These are phyloP conservation scores for Hoplodrina blanda DNA, from an alignment of 2,888 invertebrate genomes.

Conservation along the genomic window DNA sequence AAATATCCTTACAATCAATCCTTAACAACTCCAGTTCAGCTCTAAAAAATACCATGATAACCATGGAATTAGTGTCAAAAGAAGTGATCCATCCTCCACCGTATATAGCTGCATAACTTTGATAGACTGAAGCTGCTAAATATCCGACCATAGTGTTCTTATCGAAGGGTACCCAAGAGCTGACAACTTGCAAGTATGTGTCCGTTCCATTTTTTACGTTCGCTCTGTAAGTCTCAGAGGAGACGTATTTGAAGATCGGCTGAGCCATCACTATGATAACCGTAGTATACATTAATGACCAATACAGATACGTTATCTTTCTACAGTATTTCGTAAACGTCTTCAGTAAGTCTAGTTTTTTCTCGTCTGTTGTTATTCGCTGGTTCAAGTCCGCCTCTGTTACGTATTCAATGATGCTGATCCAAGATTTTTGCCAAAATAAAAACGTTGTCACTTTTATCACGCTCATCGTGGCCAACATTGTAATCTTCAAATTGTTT, in stretches of 20 bases:
- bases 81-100: conserved; percentile 86
- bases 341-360: conserved; percentile 69
- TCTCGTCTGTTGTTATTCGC: conserved; percentile 64
- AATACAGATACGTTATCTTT: conserved; percentile 81
- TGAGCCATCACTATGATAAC: conserved; percentile 77
- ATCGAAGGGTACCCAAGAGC: conserved; percentile 85
- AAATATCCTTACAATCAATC: conserved; percentile 76
- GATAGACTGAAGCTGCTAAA: conserved; percentile 74
- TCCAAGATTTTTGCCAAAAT: conserved; percentile 80
- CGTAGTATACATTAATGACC: conserved; percentile 82
- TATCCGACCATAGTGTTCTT: conserved; percentile 77
- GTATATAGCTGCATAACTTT: conserved; percentile 81
- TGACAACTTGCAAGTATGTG: conserved; percentile 79
- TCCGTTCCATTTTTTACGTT: conserved; percentile 77
- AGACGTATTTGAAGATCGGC: conserved; percentile 77
- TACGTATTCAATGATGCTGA: conserved; percentile 79
- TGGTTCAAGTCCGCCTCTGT: conserved; percentile 77
- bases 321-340: conserved; percentile 79
- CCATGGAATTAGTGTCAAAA: conserved; percentile 83
- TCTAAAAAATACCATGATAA: conserved; percentile 85
- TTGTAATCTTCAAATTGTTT: conserved; percentile 83
- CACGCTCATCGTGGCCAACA: conserved; percentile 82
- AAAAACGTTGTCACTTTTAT: conserved; percentile 79
- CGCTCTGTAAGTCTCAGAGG: conserved; percentile 73
- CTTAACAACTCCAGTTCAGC: conserved; percentile 79